A percentile compares a stretch with the other conserved stretches of the same genome.
Evolutionary conservation across 2,888 invertebrate species (phyloP).

Genomic region (Hololepta plana): DNA sequence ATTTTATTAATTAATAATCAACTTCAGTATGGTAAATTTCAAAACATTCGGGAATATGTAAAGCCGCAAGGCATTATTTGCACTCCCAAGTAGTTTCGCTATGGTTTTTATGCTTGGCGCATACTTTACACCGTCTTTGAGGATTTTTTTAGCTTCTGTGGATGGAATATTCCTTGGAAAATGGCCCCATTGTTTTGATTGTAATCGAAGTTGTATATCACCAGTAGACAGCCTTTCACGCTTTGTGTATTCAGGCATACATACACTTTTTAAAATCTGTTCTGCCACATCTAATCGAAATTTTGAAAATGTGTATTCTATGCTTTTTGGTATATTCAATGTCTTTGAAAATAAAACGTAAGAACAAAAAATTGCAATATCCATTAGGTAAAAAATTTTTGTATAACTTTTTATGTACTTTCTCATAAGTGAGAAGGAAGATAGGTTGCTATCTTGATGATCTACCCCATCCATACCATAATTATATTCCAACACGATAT

Average conservation of each 20-base stretch:
- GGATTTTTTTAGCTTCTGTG: conserved; percentile 7
- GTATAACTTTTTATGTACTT: conserved; percentile 11
- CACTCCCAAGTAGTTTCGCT: conserved; percentile 10
- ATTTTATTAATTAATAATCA: conserved; percentile 7
- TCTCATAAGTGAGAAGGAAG: conserved; percentile 11
- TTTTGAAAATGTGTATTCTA: conserved; percentile 7
- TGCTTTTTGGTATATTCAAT: conserved; percentile 3
- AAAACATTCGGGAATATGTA: conserved; percentile 11
- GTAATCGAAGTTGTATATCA: conserved; percentile 8
- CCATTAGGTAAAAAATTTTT: conserved; percentile 11
- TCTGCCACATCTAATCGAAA: conserved; percentile 10
- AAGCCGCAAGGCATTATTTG: conserved; percentile 7
- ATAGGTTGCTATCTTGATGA: conserved; percentile 9
- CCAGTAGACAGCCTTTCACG: conserved; percentile 8
- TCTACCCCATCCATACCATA: conserved; percentile 12
- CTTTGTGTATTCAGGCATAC: conserved; percentile 9
- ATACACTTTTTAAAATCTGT: conserved; percentile 8
- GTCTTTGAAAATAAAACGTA: conserved; percentile 7
- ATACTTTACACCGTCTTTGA: conserved; percentile 6
- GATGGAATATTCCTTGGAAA: conserved; percentile 11
- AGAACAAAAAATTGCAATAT: conserved; percentile 10
- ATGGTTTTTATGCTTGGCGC: conserved; percentile 9
- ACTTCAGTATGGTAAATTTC: conserved; percentile 8
- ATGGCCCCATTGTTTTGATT: conserved; percentile 10
- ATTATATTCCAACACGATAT: conserved; percentile 11